Evolutionary conservation across 1,140 invertebrate genomes (phyloP).

Genomic region (Polyergus mexicanus): DNA sequence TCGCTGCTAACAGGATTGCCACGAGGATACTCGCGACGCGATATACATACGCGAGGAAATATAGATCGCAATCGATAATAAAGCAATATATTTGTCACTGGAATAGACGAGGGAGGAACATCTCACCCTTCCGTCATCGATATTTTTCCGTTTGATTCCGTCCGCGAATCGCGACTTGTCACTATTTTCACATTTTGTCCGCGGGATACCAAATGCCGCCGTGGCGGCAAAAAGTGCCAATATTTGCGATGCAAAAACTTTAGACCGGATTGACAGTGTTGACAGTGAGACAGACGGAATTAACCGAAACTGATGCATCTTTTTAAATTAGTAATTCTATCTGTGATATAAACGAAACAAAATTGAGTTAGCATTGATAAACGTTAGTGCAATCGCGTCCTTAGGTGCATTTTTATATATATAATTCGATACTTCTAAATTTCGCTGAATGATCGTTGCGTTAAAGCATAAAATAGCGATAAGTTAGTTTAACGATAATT

Average conservation of each 20-base stretch:
- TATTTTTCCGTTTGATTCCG: constrained; percentile 54
- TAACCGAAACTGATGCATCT: not conserved
- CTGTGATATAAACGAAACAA: not conserved
- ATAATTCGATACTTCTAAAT: constrained; percentile 32
- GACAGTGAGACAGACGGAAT: constrained; percentile 1
- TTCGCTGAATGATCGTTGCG: constrained; percentile 21
- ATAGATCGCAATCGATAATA: constrained; percentile 46
- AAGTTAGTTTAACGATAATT: constrained; percentile 38
- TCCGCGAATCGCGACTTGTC: constrained; percentile 38
- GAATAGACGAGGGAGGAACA: not conserved
- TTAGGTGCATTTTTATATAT: not conserved
- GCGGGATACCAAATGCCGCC: not conserved
- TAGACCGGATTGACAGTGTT: constrained; percentile 23
- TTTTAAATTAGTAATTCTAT: not conserved
- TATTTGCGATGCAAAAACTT: constrained; percentile 38
- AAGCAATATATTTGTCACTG: constrained; percentile 44
- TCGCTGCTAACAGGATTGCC: constrained; percentile 30
- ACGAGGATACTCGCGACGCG: constrained; percentile 14
- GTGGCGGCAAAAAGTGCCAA: constrained; percentile 17
- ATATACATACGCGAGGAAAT: constrained; percentile 1
- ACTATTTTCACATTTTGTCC: constrained; percentile 45
- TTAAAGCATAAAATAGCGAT: constrained; percentile 26
- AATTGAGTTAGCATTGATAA: constrained; percentile 15
- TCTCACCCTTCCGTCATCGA: constrained; percentile 40
- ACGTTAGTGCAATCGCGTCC: constrained; percentile 7